phyloP scores from a whole-genome alignment of 2,113 vertebrate species.

The Perca schrenkii region DNA sequence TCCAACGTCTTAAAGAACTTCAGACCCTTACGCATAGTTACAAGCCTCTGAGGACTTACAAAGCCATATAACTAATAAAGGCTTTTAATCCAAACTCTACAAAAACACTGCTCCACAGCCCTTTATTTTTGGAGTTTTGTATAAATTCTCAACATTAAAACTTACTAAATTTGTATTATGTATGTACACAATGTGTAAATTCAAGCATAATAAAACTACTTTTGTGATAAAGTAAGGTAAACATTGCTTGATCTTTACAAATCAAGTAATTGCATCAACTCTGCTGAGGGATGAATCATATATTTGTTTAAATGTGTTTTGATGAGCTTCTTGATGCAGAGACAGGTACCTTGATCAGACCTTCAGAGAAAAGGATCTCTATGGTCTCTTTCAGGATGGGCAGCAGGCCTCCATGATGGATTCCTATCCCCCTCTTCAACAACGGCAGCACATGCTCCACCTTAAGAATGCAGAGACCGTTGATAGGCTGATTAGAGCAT shows the following conservation, averaged over 20 bases:
- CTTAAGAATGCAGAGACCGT: conserved; percentile 56
- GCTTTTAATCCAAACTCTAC: not conserved
- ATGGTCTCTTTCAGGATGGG: conserved; percentile 99
- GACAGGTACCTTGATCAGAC: conserved; percentile 92
- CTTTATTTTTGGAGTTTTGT: not conserved
- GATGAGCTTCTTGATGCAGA: not conserved
- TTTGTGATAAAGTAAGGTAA: not conserved
- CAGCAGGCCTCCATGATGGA: conserved; percentile 97
- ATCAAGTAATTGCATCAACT: not conserved
- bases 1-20: not conserved
- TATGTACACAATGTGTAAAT: not conserved
- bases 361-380: conserved; percentile 98
- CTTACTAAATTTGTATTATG: not conserved
- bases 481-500: not conserved
- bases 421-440: conserved; percentile 95
- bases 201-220: not conserved
- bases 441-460: conserved; percentile 91
- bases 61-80: not conserved
- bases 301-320: not conserved
- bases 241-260: not conserved
- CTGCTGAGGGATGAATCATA: not conserved
- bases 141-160: not conserved
- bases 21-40: not conserved
- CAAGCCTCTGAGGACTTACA: not conserved
- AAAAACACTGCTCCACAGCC: not conserved